Percentiles rank a stretch among this genome's conserved stretches.
Conservation (phyloP, 2,888 invertebrate genomes). For the Patella caerulea region DNA sequence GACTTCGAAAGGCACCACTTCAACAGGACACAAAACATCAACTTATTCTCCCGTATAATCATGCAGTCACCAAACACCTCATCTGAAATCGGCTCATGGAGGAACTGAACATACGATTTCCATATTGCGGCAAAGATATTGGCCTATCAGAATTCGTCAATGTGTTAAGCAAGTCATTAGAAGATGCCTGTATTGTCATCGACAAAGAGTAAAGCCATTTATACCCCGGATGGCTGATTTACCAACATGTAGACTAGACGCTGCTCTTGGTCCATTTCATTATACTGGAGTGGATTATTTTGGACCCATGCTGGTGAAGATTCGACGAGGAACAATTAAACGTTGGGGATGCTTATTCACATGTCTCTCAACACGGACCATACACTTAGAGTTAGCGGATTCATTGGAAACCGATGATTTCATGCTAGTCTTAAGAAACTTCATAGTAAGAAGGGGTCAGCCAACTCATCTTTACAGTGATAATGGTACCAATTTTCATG, state of each 20-base stretch:
- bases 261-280: background rate
- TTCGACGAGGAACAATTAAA: conserved; percentile 14
- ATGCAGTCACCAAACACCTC: background rate
- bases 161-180: background rate
- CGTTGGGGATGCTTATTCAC: conserved; percentile 25
- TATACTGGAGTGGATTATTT: conserved; percentile 19
- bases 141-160: conserved; percentile 6
- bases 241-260: conserved; percentile 13
- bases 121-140: background rate
- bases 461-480: no score
- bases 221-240: conserved; percentile 18
- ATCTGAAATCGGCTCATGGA: conserved; percentile 5
- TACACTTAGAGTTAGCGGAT: conserved; percentile 24
- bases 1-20: conserved; percentile 9
- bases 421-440: conserved; percentile 11
- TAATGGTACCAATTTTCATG: conserved; percentile 42
- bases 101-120: conserved; percentile 17
- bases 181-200: background rate
- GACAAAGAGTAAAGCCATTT: background rate
- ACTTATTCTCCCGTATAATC: background rate
- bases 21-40: conserved; percentile 13
- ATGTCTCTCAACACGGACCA: conserved; percentile 15
- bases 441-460: no score
- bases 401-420: conserved; percentile 22
- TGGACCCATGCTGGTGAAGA: conserved; percentile 21